A percentile compares a stretch with the other conserved stretches of the same genome.
Conservation (phyloP, 2,797 vertebrate species). For the Enoplosus armatus region DNA sequence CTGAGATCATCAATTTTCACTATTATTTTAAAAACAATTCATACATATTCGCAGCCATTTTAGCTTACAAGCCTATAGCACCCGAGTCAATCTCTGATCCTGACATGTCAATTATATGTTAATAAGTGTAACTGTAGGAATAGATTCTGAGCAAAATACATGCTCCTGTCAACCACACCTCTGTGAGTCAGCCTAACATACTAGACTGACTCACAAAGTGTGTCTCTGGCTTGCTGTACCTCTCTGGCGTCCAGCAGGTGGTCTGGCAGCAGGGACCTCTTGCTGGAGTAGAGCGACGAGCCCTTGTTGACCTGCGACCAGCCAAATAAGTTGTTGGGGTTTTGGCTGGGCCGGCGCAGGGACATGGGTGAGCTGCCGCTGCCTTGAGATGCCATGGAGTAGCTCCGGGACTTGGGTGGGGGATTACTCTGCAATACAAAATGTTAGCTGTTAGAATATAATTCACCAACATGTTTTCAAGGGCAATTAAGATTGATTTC, state of each 20-base stretch:
- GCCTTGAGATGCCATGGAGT: constrained; percentile 95
- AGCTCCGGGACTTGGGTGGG: constrained; percentile 95
- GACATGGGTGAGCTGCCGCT: constrained; percentile 93
- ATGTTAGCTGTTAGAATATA: background rate
- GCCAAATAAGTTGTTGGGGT: constrained; percentile 87
- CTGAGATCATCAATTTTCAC: background rate
- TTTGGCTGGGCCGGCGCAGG: constrained; percentile 93
- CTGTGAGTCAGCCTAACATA: background rate
- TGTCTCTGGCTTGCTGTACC: constrained; percentile 79
- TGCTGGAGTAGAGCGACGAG: constrained; percentile 87
- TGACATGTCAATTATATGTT: background rate
- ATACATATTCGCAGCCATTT: background rate
- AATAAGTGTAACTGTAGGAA: background rate
- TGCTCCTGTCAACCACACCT: background rate
- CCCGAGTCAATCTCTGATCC: background rate
- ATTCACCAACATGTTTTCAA: background rate
- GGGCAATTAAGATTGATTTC: background rate
- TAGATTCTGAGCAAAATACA: background rate
- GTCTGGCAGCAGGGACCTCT: constrained; percentile 92
- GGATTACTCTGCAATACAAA: constrained; percentile 90
- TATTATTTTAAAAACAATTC: background rate
- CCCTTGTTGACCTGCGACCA: constrained; percentile 90
- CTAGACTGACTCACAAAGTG: no score
- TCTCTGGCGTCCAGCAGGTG: constrained; percentile 96
- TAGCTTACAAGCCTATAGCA: background rate